Evolutionary conservation across 23 tunicate species (phyloP).

Genomic region (Corella eumyota): DNA sequence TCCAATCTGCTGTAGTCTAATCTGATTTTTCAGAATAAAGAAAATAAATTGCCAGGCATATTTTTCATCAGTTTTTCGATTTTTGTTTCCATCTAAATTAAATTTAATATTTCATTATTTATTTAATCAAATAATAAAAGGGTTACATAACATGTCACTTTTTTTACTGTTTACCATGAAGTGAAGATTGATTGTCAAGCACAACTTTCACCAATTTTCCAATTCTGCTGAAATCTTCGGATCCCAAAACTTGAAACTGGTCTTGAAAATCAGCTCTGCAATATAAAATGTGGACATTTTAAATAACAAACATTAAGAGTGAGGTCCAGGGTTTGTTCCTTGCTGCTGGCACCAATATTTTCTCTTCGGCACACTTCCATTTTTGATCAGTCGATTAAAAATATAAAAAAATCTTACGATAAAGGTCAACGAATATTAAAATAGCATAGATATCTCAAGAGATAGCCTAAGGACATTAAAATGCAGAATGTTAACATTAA

Average conservation of each 20-base stretch:
- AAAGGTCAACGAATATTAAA: no score
- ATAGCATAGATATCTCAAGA: no score
- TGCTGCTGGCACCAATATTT: no score
- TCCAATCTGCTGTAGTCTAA: slow-evolving; percentile 10
- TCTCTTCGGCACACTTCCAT: no score
- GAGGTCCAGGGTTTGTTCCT: no score
- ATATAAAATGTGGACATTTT: no score
- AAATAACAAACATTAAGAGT: no score
- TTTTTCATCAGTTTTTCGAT: slow-evolving; percentile 3
- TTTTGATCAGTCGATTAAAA: no score
- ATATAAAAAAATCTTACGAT: no score
- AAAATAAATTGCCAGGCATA: slow-evolving; percentile 30
- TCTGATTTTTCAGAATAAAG: slow-evolving; percentile 23
- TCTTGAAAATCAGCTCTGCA: slow-evolving; percentile 11
- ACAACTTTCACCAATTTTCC: slow-evolving; percentile 15
- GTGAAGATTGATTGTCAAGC: slow-evolving; percentile 13
- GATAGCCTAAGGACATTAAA: no score
- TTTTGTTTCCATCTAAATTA: neutral
- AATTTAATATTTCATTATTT: neutral
- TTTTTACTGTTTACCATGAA: neutral
- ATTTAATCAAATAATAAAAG: neutral
- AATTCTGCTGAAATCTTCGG: slow-evolving; percentile 27
- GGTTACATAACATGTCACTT: neutral
- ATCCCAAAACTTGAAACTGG: slow-evolving; percentile 15
- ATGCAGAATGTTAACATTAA: no score